Evolutionary conservation across 2,113 vertebrate species (phyloP).

Genomic region (Drymodes brunneopygia): DNA sequence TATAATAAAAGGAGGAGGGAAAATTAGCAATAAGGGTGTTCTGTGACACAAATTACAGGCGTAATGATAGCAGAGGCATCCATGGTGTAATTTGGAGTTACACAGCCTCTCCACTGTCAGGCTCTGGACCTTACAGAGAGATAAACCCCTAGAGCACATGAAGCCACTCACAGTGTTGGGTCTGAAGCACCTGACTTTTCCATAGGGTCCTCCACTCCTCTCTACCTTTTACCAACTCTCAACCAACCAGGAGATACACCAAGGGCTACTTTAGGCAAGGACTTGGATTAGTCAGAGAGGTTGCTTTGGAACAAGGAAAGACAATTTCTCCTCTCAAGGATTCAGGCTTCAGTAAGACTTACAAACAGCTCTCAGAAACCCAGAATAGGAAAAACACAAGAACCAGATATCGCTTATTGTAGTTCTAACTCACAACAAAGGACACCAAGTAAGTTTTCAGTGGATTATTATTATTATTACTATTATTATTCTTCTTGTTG

Average conservation of each 20-base stretch:
- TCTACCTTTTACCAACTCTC: background rate
- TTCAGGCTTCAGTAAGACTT: background rate
- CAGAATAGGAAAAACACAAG: background rate
- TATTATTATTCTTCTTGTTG: background rate
- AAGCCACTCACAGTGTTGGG: background rate
- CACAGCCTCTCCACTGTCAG: background rate
- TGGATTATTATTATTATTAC: background rate
- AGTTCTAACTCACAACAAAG: background rate
- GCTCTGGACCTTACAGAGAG: background rate
- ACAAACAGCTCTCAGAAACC: background rate
- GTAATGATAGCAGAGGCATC: background rate
- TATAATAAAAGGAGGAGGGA: background rate
- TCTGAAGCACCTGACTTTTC: background rate
- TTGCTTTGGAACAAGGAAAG: background rate
- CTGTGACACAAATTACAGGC: background rate
- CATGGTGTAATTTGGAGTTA: background rate
- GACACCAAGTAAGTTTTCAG: background rate
- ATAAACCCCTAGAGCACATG: background rate
- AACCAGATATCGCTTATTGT: accelerated
- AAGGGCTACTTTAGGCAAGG: background rate
- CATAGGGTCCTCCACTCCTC: background rate
- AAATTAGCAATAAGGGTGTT: background rate
- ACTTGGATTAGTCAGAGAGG: background rate
- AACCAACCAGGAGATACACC: accelerated
- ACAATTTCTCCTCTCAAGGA: background rate